phyloP scores from a whole-genome alignment of 2,888 invertebrate species.

The Drosophila robusta region DNA sequence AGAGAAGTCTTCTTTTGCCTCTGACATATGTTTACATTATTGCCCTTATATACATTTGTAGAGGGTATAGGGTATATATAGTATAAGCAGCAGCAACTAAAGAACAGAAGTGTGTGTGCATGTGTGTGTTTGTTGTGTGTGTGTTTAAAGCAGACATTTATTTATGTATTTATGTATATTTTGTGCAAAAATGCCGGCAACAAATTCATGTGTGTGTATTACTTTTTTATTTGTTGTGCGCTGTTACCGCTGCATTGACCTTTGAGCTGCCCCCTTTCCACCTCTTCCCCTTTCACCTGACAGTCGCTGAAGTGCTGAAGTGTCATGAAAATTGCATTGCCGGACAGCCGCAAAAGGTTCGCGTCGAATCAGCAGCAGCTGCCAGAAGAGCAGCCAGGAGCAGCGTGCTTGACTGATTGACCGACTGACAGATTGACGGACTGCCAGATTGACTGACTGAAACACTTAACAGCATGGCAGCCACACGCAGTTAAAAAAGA shows the following conservation, averaged over 20 bases:
- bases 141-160: slow-evolving; percentile 57
- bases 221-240: slow-evolving; percentile 23
- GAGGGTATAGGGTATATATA: slow-evolving; percentile 1
- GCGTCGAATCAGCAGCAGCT: slow-evolving; percentile 7
- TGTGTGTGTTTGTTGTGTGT: slow-evolving; percentile 21
- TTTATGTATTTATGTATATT: slow-evolving; percentile 78
- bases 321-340: slow-evolving; percentile 53
- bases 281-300: neutral
- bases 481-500: too few relatives aligned
- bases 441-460: neutral
- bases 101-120: slow-evolving; percentile 13
- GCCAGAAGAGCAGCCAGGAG: neutral
- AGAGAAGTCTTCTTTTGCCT: too few relatives aligned
- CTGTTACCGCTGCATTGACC: slow-evolving; percentile 28
- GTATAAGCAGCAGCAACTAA: slow-evolving; percentile 10
- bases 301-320: slow-evolving; percentile 38
- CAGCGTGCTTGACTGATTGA: neutral
- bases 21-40: neutral
- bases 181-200: slow-evolving; percentile 61
- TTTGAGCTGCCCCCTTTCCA: slow-evolving; percentile 14
- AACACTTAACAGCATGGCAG: neutral
- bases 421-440: slow-evolving; percentile 4
- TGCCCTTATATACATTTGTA: neutral
- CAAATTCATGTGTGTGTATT: slow-evolving; percentile 28
- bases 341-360: slow-evolving; percentile 14